Base-by-base conservation (phyloP, 2,797 vertebrate species). In the Lepilemur ruficaudatus region DNA sequence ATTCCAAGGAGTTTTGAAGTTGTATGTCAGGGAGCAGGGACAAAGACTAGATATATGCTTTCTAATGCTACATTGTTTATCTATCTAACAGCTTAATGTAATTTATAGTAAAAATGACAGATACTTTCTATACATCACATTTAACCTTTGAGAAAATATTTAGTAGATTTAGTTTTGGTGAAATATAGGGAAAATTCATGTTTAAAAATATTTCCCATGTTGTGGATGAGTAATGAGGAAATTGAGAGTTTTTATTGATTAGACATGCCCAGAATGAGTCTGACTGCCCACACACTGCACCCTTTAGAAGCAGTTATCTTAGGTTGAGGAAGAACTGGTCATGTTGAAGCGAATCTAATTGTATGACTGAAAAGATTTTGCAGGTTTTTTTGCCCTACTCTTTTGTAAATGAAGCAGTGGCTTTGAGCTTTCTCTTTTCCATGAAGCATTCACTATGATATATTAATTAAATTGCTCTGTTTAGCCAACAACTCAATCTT, bases 401-500 rank as follows among this genome's bases (percentile, higher is more conserved):
- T 81, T 48, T 70, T 83, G 11, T 69, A 80, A 90, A 85, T 70
- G 79, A 93, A 91, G 20, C 28, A 55, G 41, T 25, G 15, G 7
- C 17, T 93, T 89, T 83, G 72, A 88, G 69, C 6, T 69, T 83
- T 89, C 5, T 61, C 80, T 89, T 89, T 91, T 84, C 61, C 17
- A 69, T 50, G 79, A 86, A 93, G 43, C 55, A 89, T 76, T 69
- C 43, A 79, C 38, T 48, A 15, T 84, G 89, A 91, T 94, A 86
- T 91, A 93, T 95, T 96, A 96, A 96, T 94, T 91, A 92, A 80
- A 25, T 82, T 75, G 2, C 30, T 89, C 70, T 89, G 70, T 95
- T 96, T 95, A 96, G 15, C 43, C 79, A 97, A 95, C 89, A 97
- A 73, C 61, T 94, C 96, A 93, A 81, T 92, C 83, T 65, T 65